Base-by-base conservation (phyloP, 2,888 invertebrate species). In the Hemaris fuciformis region DNA sequence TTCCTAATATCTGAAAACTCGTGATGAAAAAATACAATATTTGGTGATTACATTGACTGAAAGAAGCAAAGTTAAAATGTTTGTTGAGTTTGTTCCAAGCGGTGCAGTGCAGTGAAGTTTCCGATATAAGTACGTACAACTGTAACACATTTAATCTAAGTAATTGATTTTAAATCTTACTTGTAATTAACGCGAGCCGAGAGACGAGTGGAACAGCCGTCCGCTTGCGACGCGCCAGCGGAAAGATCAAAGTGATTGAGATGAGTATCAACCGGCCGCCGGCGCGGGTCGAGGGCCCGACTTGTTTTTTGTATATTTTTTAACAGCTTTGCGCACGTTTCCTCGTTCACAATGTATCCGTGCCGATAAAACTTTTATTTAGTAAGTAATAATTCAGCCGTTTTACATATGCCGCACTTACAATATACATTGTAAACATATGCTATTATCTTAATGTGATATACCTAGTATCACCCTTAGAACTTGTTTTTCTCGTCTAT, bases 221-320 rank as follows among this genome's bases (percentile, higher is more conserved):
- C 62, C 74, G 74, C 74, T 62, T 74, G 73, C 74, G 62, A 65
- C 68, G 69, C 65, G 62, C 61, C 66, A 61, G 79, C 87, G 88
- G 88, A 71, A 70, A 85, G 80, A 85, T 89, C 88, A 90, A 90
- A 89, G 83, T 66, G 61, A 61, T 67, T 70, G 72, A 87, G 88
- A 89, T 89, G 85, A 83, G 80, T 86, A 89, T 88, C 89, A 63
- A 79, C 81, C 79, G 80, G 79, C 79, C 76, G 72, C 74, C 69
- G 60, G 43, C 75, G 74, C 78, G 71, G 76, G 74, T 75, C 75
- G 77, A 75, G 75, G 77, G 81, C 79, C 78, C 73, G 81, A 79
- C 81, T 81, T 79, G 77, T 81, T 84, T 87, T 86, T 88, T 85
- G 80, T 87, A 76, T 80, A 76, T 79, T 83, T 84, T 85, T 85